phyloP scores from a whole-genome alignment of 2,113 vertebrate genomes.

The Gila orcuttii region DNA sequence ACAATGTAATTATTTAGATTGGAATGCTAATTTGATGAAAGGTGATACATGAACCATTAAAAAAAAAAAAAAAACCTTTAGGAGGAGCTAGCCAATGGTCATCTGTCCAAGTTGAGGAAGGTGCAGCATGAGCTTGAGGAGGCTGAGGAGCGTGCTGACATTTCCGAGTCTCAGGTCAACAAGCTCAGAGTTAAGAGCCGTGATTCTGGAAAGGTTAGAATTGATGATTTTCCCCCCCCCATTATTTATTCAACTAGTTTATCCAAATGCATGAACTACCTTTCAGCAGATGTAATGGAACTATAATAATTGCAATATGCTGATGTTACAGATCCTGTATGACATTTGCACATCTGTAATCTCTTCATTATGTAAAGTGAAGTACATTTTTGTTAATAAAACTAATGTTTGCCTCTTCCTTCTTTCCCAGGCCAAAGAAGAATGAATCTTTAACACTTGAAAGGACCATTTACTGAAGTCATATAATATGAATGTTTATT shows the following conservation, averaged over 20 bases:
- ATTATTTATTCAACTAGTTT: neutral
- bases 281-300: too few species aligned
- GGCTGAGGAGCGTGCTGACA: slow-evolving; percentile 82
- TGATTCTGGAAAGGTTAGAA: slow-evolving; percentile 60
- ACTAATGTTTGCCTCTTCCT: neutral
- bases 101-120: slow-evolving; percentile 77
- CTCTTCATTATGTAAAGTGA: too few species aligned
- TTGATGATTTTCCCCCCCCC: neutral
- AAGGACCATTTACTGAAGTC: neutral
- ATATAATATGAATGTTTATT: neutral
- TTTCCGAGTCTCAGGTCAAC: slow-evolving; percentile 83
- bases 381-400: neutral
- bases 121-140: slow-evolving; percentile 83
- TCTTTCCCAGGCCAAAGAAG: neutral
- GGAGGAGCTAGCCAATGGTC: slow-evolving; percentile 71
- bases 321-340: too few species aligned
- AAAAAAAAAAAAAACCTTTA: slow-evolving; percentile 29
- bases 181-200: slow-evolving; percentile 73
- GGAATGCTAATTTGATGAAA: too few species aligned
- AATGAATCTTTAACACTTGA: neutral
- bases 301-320: too few species aligned
- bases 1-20: too few species aligned
- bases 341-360: too few species aligned
- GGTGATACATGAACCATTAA: too few species aligned
- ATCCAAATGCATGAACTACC: neutral